These are phyloP conservation scores for Styela clava DNA, from an alignment of 23 tunicate species.

Conservation along the genomic window DNA sequence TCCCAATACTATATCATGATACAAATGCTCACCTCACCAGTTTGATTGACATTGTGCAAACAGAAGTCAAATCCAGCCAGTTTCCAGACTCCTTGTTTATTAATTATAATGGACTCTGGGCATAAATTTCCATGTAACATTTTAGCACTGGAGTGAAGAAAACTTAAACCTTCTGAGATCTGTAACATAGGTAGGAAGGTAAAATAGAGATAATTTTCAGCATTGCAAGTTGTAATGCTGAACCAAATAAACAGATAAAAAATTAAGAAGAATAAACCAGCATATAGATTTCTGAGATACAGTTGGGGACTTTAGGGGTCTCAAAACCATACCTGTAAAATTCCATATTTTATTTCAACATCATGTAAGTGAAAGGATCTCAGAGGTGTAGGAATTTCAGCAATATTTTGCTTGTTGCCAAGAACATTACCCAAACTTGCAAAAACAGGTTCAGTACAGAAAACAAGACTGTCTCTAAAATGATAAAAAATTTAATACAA, in stretches of 20 bases:
- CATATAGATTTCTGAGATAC: too few species aligned
- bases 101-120: constrained; percentile 72
- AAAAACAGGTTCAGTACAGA: constrained; percentile 92
- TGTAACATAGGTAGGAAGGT: constrained; percentile 1
- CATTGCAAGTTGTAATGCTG: too few species aligned
- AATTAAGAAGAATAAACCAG: too few species aligned
- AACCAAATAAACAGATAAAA: too few species aligned
- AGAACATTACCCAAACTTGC: constrained; percentile 85
- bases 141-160: constrained; percentile 81
- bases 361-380: constrained; percentile 54
- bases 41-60: constrained; percentile 23
- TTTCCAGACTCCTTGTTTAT: constrained; percentile 87
- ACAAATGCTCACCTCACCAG: constrained; percentile 11
- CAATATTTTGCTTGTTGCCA: constrained; percentile 54
- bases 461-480: constrained; percentile 77
- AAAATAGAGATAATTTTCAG: not conserved
- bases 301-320: too few species aligned
- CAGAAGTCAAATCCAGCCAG: constrained; percentile 85
- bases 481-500: not conserved
- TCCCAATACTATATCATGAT: not conserved
- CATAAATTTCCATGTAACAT: constrained; percentile 87
- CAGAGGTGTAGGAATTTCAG: constrained; percentile 43
- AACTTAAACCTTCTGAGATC: constrained; percentile 77
- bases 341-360: constrained; percentile 95
- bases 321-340: constrained; percentile 95